These are phyloP conservation scores for Cottoperca gobio DNA, from an alignment of 2,797 vertebrate genomes.

Conservation along the genomic window DNA sequence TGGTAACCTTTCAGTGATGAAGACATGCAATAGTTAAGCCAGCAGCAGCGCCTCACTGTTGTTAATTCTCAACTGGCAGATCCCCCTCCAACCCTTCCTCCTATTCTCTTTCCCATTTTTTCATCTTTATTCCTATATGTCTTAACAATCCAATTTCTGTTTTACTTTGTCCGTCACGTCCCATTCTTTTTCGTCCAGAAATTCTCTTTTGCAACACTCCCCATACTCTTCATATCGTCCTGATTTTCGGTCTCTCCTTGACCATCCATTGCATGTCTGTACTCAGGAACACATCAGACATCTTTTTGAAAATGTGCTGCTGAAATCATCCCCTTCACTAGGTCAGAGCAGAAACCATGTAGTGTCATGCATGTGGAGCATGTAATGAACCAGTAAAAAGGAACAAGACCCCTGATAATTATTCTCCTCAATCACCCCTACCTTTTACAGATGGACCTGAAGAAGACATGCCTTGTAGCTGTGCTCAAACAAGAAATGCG, in stretches of 20 bases:
- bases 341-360: conserved; percentile 22
- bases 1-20: conserved; percentile 80
- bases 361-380: conserved; percentile 21
- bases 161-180: neutral
- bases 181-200: no score
- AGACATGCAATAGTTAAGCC: conserved; percentile 81
- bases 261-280: neutral
- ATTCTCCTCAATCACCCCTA: conserved; percentile 52
- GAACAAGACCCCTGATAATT: conserved; percentile 54
- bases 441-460: conserved; percentile 33
- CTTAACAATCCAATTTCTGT: conserved; percentile 13
- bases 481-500: neutral
- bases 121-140: conserved; percentile 17
- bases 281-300: neutral
- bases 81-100: conserved; percentile 32
- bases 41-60: conserved; percentile 70
- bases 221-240: neutral
- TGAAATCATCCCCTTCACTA: conserved; percentile 16
- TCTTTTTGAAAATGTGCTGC: conserved; percentile 2
- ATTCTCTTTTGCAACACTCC: neutral
- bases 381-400: conserved; percentile 56
- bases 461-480: conserved; percentile 7
- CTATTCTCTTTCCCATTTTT: conserved; percentile 35
- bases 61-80: conserved; percentile 54
- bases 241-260: neutral